A percentile compares a stretch with the other conserved stretches of the same genome.
phyloP scores from a whole-genome alignment of 2,113 vertebrate species.

The Ctenomys sociabilis region DNA sequence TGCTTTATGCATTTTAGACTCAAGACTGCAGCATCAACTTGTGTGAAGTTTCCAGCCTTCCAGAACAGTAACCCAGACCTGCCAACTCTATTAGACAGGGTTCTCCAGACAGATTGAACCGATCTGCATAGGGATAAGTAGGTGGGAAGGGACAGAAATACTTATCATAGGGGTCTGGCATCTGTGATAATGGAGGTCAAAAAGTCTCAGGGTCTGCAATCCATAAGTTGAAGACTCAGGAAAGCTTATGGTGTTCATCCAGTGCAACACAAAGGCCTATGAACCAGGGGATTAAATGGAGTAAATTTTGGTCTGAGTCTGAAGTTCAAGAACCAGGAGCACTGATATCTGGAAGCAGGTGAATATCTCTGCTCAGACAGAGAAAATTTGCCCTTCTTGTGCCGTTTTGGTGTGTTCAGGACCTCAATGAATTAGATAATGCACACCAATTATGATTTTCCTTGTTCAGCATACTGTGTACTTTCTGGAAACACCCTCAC shows the following conservation, averaged over 20 bases:
- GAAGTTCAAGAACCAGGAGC: neutral
- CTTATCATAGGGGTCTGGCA: neutral
- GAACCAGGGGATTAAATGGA: neutral
- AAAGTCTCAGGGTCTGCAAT: neutral
- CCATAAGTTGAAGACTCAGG: neutral
- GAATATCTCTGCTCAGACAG: neutral
- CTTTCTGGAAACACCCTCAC: neutral
- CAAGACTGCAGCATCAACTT: neutral
- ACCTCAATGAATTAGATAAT: neutral
- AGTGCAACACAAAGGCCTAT: neutral
- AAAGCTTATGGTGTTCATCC: neutral
- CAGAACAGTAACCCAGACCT: neutral
- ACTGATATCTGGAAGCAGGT: neutral
- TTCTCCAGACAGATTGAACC: neutral
- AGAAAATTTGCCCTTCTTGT: neutral
- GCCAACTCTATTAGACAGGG: neutral
- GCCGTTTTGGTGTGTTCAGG: neutral
- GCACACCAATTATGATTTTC: neutral
- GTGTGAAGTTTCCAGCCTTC: neutral
- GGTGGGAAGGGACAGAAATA: neutral
- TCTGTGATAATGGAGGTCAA: neutral
- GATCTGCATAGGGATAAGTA: neutral
- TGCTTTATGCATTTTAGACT: neutral
- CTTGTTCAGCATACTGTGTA: neutral
- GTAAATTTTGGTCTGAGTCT: neutral